A percentile compares a stretch with the other conserved stretches of the same genome.
phyloP scores from a whole-genome alignment of 2,113 vertebrate genomes.

The Vulpes lagopus region DNA sequence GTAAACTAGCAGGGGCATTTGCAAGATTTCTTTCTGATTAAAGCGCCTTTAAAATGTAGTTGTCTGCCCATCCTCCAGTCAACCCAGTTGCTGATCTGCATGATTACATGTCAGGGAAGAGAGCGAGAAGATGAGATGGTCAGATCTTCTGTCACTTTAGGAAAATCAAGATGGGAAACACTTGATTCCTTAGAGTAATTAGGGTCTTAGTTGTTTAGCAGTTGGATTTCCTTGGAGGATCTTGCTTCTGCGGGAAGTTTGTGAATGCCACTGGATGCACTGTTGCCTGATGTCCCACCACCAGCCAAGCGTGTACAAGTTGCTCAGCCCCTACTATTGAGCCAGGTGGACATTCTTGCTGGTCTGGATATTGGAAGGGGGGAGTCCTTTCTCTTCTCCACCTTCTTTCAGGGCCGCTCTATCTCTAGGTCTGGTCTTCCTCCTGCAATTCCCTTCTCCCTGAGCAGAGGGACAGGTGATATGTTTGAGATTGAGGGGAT shows the following conservation, averaged over 20 bases:
- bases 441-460: neutral
- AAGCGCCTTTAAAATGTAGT: neutral
- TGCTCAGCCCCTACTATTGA: neutral
- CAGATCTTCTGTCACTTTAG: neutral
- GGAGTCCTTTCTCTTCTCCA: neutral
- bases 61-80: neutral
- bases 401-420: neutral
- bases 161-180: neutral
- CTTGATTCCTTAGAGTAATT: neutral
- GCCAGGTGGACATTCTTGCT: neutral
- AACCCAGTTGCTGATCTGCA: neutral
- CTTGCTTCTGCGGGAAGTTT: neutral
- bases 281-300: neutral
- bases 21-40: conserved; percentile 39
- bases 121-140: neutral
- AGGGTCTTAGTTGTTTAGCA: neutral
- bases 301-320: neutral
- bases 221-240: conserved; percentile 8
- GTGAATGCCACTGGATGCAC: neutral
- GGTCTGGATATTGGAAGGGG: neutral
- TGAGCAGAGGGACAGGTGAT: neutral
- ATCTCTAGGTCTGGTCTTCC: neutral
- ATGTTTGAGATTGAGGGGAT: neutral
- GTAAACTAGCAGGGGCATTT: neutral
- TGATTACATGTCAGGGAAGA: neutral